Evolutionary conservation across 35 echinoderm and acorn worm species (phyloP).

Genomic region (Holothuria glaberrima): DNA sequence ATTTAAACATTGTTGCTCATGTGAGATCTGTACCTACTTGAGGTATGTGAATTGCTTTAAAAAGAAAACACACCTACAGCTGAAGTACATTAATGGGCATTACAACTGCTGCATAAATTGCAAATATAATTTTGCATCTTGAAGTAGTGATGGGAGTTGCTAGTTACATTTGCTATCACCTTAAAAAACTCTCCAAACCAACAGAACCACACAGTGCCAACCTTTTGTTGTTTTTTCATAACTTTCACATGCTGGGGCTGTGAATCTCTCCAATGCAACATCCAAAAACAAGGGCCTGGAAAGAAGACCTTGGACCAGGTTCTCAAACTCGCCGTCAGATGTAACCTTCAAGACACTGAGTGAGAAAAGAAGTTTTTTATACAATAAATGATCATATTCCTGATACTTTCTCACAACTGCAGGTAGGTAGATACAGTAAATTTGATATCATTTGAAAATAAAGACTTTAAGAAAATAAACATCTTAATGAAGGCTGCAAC

Average conservation of each 20-base stretch:
- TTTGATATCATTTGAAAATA: no score
- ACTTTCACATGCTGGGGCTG: conserved; percentile 30
- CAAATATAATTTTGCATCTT: background rate
- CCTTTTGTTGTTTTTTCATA: conserved; percentile 43
- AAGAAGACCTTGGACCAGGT: conserved; percentile 36
- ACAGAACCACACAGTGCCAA: background rate
- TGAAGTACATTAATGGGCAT: background rate
- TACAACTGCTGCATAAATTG: background rate
- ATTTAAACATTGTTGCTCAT: no score
- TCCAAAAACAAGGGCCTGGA: conserved; percentile 34
- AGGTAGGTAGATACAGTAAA: no score
- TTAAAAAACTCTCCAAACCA: background rate
- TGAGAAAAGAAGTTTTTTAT: no score
- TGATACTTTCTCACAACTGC: no score
- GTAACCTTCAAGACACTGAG: conserved; percentile 30
- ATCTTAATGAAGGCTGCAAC: no score
- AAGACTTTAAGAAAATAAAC: no score
- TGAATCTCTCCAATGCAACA: conserved; percentile 24
- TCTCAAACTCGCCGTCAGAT: conserved; percentile 42
- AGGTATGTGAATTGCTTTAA: no score
- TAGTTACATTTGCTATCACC: background rate
- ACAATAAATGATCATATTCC: no score
- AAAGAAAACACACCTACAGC: no score
- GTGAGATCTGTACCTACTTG: no score
- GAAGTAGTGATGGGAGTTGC: background rate